phyloP scores from a whole-genome alignment of 2,888 invertebrate species.

The Ceramica pisi region DNA sequence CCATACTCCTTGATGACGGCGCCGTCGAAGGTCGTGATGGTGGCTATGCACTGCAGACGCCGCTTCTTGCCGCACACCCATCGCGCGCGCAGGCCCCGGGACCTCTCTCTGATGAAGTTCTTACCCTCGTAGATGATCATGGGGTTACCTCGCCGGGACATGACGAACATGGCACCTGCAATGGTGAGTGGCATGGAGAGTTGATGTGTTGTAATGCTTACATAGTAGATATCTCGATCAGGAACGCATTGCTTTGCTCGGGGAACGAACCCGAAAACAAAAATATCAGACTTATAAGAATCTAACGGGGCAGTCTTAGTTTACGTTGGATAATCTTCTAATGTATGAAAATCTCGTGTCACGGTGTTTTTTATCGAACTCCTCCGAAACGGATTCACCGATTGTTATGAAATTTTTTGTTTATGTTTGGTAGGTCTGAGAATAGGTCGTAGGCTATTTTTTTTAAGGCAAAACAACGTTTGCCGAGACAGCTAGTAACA shows the following conservation, averaged over 20 bases:
- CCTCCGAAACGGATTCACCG: too few species aligned
- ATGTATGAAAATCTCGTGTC: too few species aligned
- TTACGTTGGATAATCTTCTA: too few species aligned
- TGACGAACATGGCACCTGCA: constrained; percentile 73
- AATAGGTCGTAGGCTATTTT: too few species aligned
- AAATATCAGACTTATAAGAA: background rate
- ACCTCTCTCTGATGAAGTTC: constrained; percentile 81
- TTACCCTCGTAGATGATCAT: constrained; percentile 80
- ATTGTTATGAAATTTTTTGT: too few species aligned
- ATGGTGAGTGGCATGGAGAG: constrained; percentile 54
- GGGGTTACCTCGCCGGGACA: constrained; percentile 82
- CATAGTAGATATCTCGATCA: background rate
- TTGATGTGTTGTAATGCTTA: constrained; percentile 23
- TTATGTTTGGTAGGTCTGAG: too few species aligned
- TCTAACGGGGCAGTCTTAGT: background rate
- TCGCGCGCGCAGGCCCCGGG: constrained; percentile 72
- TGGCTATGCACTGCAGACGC: constrained; percentile 78
- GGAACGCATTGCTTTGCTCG: background rate
- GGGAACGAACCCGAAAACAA: background rate
- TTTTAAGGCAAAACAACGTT: too few species aligned
- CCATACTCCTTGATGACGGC: constrained; percentile 77
- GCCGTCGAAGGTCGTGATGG: constrained; percentile 77
- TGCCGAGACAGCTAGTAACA: too few species aligned
- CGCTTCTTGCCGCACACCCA: constrained; percentile 85
- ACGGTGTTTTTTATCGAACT: too few species aligned